phyloP scores from a whole-genome alignment of 2,113 vertebrate genomes.

The Phalacrocorax aristotelis region DNA sequence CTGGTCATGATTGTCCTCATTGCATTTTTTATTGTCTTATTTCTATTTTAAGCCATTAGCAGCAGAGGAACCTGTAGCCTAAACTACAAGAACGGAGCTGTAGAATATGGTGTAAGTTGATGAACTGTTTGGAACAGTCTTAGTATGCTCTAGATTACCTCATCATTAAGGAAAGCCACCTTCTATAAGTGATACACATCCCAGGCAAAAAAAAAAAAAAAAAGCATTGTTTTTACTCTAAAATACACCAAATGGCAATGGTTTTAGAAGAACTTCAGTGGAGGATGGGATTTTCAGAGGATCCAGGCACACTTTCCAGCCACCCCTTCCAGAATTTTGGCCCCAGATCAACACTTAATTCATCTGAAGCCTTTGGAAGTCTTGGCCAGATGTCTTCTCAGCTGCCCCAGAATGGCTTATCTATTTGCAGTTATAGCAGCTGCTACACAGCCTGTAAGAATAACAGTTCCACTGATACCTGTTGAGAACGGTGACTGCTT shows the following conservation, averaged over 20 bases:
- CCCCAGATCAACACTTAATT: neutral
- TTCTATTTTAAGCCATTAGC: neutral
- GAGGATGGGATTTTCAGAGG: neutral
- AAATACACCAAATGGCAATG: neutral
- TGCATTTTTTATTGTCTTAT: neutral
- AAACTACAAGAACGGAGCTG: neutral
- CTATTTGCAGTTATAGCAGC: neutral
- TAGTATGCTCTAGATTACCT: neutral
- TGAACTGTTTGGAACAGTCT: neutral
- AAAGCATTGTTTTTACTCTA: neutral
- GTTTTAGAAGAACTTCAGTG: neutral
- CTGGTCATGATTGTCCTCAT: neutral
- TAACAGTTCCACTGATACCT: slow-evolving; percentile 74
- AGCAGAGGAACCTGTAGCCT: neutral
- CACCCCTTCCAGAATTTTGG: neutral
- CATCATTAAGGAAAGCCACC: neutral
- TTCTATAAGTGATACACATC: neutral
- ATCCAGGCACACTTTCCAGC: neutral
- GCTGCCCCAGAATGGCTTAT: neutral
- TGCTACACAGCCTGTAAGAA: neutral
- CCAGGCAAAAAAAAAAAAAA: neutral
- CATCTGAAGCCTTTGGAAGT: neutral
- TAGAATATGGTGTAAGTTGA: neutral
- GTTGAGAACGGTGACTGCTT: slow-evolving; percentile 94
- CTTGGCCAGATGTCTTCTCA: neutral